phyloP scores from a whole-genome alignment of 1,140 invertebrate genomes.

The Arctopsyche grandis region DNA sequence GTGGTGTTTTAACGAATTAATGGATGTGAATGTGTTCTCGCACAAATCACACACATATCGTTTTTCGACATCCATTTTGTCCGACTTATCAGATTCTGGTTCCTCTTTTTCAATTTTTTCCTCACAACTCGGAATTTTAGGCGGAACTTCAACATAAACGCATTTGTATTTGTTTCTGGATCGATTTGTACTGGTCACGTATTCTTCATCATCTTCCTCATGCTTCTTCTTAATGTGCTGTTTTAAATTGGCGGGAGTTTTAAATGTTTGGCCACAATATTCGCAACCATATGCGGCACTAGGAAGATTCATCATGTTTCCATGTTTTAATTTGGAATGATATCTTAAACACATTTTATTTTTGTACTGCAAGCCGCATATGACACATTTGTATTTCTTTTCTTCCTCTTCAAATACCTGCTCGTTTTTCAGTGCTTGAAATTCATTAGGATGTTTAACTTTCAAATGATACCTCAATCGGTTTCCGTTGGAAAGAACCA shows the following conservation, averaged over 20 bases:
- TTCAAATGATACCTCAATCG: conserved; percentile 25
- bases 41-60: conserved; percentile 11
- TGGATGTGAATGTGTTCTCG: not conserved
- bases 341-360: conserved; percentile 29
- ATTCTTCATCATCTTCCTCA: conserved; percentile 3
- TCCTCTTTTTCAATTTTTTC: not conserved
- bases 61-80: not conserved
- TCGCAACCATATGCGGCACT: not conserved
- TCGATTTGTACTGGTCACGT: not conserved
- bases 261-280: conserved; percentile 20
- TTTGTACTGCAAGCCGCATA: conserved; percentile 23
- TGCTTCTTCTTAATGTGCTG: conserved; percentile 23
- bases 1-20: conserved; percentile 14
- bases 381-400: conserved; percentile 28
- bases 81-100: not conserved
- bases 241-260: not conserved
- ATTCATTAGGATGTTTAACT: conserved; percentile 19
- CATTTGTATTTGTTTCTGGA: not conserved
- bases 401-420: not conserved
- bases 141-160: not conserved
- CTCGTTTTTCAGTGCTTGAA: conserved; percentile 4
- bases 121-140: not conserved
- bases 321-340: conserved; percentile 21
- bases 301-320: not conserved
- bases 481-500: conserved; percentile 21